Conservation (phyloP, 1,140 invertebrate genomes). For the Leptopilina clavipes region DNA sequence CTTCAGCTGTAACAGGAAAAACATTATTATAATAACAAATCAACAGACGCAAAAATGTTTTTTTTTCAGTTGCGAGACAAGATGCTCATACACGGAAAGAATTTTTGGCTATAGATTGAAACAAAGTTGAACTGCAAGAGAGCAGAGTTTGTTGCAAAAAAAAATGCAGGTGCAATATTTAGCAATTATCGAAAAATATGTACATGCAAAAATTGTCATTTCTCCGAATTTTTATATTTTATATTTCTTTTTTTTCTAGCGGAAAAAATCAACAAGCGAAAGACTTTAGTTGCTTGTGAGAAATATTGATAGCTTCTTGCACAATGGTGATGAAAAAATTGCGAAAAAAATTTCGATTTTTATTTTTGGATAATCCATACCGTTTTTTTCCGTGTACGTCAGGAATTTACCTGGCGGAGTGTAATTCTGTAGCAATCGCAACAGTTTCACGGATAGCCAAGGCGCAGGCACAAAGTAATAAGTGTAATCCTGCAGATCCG, state of each 20-base stretch:
- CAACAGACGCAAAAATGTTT: background rate
- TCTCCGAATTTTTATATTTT: background rate
- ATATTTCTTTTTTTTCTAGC: background rate
- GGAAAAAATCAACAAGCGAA: background rate
- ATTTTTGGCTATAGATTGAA: background rate
- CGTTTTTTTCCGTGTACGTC: conserved; percentile 34
- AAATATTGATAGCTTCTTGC: background rate
- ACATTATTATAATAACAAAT: conserved; percentile 38
- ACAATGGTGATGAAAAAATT: background rate
- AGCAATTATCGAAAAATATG: background rate
- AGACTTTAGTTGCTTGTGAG: background rate
- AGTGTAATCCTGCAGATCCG: conserved; percentile 99
- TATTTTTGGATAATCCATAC: conserved; percentile 25
- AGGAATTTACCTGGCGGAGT: conserved; percentile 89
- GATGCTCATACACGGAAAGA: conserved; percentile 10
- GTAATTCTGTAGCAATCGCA: conserved; percentile 98
- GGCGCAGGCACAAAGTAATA: conserved; percentile 99
- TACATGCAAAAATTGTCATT: conserved; percentile 14
- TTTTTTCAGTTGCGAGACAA: background rate
- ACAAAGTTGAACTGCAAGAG: background rate
- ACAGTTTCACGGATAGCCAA: conserved; percentile 98
- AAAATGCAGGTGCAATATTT: background rate
- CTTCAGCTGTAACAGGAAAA: conserved; percentile 78
- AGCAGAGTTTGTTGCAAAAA: background rate
- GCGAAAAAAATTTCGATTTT: background rate